phyloP scores from a whole-genome alignment of 53 echinoderm and acorn worm species.

The Temnopleurus reevesii region DNA sequence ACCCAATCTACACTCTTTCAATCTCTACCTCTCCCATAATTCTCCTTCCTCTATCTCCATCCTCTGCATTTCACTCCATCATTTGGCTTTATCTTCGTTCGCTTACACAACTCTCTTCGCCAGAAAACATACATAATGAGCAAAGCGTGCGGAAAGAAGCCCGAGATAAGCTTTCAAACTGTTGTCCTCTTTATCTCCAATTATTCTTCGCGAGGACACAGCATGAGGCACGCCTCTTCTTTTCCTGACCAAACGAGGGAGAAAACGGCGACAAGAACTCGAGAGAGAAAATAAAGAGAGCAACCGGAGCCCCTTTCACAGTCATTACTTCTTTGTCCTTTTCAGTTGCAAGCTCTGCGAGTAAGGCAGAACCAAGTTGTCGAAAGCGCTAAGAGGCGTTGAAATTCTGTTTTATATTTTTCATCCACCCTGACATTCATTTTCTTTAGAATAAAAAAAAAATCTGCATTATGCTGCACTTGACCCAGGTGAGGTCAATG shows the following conservation, averaged over 20 bases:
- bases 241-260: background rate
- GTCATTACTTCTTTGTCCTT: no score
- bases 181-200: slow-evolving; percentile 9
- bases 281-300: slow-evolving; percentile 1
- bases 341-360: no score
- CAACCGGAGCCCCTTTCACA: no score
- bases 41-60: background rate
- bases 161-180: slow-evolving; percentile 1
- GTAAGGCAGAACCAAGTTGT: no score
- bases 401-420: no score
- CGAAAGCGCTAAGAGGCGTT: no score
- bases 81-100: background rate
- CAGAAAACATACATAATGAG: background rate
- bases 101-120: no score
- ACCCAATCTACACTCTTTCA: background rate
- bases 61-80: background rate
- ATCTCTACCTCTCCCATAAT: no score
- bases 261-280: background rate
- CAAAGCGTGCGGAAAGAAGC: slow-evolving; percentile 37
- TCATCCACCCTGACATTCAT: no score
- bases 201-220: background rate
- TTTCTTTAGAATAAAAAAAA: no score
- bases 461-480: no score
- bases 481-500: no score
- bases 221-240: slow-evolving; percentile 13